Base-by-base conservation (phyloP, 2,113 vertebrate species). In the Symphodus melops region DNA sequence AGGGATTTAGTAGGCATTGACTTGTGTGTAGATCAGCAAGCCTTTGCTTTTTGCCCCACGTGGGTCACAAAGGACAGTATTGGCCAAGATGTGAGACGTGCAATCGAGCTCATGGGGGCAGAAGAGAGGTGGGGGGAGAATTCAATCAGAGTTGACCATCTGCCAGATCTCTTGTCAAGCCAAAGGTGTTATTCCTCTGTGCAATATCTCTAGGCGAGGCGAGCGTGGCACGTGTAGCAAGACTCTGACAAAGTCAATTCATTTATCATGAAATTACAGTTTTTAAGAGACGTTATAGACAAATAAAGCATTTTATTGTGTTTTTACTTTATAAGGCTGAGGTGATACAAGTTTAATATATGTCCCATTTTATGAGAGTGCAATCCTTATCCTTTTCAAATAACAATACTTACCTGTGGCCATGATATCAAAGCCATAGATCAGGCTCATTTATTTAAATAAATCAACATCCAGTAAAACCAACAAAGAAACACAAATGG, bases 61-160 rank as follows among this genome's bases (percentile, higher is more conserved):
- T 67, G 75, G 76, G 84, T 84, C 72, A 78, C 84, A 51, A 33
- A 83, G 75, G 77, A 78, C 70, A 11, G 63, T 17, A 20, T 3
- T 19, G 77, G 84, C 75, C 62, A 56, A 83, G 70, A 86, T 85
- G 72, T 67, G 81, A 83, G 74, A 68, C 33, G 21, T 75, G 80
- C 53, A 55, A 12, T 14, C 67, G 60, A 64, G 83, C 79, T 65
- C 52, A 61, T 60, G 68, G 74, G 61, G 68, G 68, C 67, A 51
- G 74, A 42, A 44, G 52, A 60, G 82, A 62, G 74, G 62, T 33
- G 71, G 41, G 81, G 71, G 69, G 52, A 52, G 81, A 72, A 89
- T 86, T 85, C 88, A 88, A 89, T 91, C 86, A 86, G 82, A 68
- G 72, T 70, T 88, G 88, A 87, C 88, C 87, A 91, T 90, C 88